Conservation (phyloP, 2,888 invertebrate genomes). For the Spilarctia lutea region DNA sequence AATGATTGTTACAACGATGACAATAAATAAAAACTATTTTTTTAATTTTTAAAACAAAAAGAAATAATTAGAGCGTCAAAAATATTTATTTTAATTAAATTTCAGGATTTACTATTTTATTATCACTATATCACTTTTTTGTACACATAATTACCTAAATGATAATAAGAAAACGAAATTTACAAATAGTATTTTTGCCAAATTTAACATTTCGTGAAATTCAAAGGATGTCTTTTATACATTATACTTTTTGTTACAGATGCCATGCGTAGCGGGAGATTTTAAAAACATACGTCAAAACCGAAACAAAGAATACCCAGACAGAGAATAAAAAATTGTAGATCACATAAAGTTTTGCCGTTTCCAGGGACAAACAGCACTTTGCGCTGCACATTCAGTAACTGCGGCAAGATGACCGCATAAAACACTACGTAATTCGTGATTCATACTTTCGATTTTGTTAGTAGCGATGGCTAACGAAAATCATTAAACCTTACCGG, state of each 20-base stretch:
- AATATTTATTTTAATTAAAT: not conserved
- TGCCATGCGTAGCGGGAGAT: no score
- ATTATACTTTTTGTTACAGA: no score
- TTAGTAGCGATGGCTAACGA: not conserved
- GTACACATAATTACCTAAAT: not conserved
- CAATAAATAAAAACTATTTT: not conserved
- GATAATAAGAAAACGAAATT: not conserved
- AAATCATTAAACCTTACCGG: not conserved
- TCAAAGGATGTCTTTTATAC: not conserved
- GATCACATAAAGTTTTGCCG: not conserved
- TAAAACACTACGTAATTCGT: not conserved
- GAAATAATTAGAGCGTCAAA: not conserved
- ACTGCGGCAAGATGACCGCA: not conserved
- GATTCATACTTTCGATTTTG: not conserved
- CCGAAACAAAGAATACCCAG: not conserved
- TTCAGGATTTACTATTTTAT: not conserved
- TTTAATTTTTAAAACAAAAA: no score
- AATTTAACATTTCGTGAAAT: not conserved
- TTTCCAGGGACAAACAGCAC: not conserved
- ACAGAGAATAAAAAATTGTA: not conserved
- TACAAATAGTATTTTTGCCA: not conserved
- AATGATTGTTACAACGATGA: not conserved
- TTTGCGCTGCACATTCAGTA: not conserved
- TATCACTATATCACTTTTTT: not conserved
- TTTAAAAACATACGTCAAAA: no score